A percentile compares a stretch with the other conserved stretches of the same genome.
Evolutionary conservation across 2,888 invertebrate genomes (phyloP).

Genomic region (Molanna angustata): DNA sequence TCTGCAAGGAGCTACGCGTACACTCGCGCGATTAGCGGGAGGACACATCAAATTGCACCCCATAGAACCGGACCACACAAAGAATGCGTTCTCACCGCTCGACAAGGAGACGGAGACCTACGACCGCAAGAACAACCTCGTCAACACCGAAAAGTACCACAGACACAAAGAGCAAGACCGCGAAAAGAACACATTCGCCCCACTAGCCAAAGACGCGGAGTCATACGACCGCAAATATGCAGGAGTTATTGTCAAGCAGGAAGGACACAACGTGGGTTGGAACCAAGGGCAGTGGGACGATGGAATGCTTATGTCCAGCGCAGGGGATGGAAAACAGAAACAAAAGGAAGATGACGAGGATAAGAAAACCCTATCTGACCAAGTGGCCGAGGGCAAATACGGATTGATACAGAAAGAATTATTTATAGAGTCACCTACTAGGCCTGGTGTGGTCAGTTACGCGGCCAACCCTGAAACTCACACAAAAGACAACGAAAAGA

Average conservation of each 20-base stretch:
- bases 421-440: slow-evolving; percentile 65
- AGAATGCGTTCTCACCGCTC: slow-evolving; percentile 1
- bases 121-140: neutral
- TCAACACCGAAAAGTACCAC: slow-evolving; percentile 3
- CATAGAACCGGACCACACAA: neutral
- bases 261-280: slow-evolving; percentile 51
- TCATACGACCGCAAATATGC: slow-evolving; percentile 42
- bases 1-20: slow-evolving; percentile 47
- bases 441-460: slow-evolving; percentile 82
- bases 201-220: slow-evolving; percentile 39
- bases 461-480: slow-evolving; percentile 73
- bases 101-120: no score
- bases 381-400: slow-evolving; percentile 88
- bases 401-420: slow-evolving; percentile 84
- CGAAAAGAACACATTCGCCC: slow-evolving; percentile 28
- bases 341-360: slow-evolving; percentile 62
- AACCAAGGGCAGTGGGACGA: slow-evolving; percentile 62
- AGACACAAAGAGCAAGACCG: slow-evolving; percentile 19
- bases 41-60: slow-evolving; percentile 58
- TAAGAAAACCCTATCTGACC: slow-evolving; percentile 83
- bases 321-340: slow-evolving; percentile 62
- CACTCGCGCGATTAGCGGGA: slow-evolving; percentile 65
- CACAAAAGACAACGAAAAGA: slow-evolving; percentile 74
- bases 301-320: slow-evolving; percentile 65
- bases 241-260: slow-evolving; percentile 47